A percentile compares a stretch with the other conserved stretches of the same genome.
phyloP scores from a whole-genome alignment of 64 coral and sea anemone species.

The Porites lutea region DNA sequence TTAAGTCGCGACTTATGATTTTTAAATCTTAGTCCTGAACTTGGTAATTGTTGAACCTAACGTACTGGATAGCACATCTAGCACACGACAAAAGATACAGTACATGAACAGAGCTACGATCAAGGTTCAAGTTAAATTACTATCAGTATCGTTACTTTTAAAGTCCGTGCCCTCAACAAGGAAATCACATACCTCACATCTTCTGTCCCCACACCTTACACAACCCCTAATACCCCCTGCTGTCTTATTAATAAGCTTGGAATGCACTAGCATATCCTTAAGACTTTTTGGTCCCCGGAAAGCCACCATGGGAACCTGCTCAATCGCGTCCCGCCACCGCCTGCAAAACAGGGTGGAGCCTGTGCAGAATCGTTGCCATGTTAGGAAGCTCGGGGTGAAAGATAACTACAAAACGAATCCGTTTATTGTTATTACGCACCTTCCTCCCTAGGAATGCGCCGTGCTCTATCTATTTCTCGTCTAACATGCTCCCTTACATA shows the following conservation, averaged over 20 bases:
- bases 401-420: slow-evolving; percentile 56
- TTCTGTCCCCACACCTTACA: not conserved
- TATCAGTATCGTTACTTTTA: not conserved
- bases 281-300: slow-evolving; percentile 3
- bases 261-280: not conserved
- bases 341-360: slow-evolving; percentile 59
- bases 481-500: not conserved
- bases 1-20: no score
- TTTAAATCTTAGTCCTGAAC: no score
- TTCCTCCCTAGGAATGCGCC: slow-evolving; percentile 45
- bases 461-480: slow-evolving; percentile 45
- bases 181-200: not conserved
- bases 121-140: not conserved
- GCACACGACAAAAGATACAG: no score
- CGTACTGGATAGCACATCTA: no score
- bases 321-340: slow-evolving; percentile 10
- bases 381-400: slow-evolving; percentile 48
- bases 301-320: slow-evolving; percentile 36
- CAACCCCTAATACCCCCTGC: not conserved
- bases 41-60: no score
- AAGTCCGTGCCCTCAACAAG: not conserved
- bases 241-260: not conserved
- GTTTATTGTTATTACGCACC: not conserved
- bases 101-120: no score
- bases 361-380: slow-evolving; percentile 46